Base-by-base conservation (phyloP, 2,888 invertebrate species). In the Thymelicus lineola region DNA sequence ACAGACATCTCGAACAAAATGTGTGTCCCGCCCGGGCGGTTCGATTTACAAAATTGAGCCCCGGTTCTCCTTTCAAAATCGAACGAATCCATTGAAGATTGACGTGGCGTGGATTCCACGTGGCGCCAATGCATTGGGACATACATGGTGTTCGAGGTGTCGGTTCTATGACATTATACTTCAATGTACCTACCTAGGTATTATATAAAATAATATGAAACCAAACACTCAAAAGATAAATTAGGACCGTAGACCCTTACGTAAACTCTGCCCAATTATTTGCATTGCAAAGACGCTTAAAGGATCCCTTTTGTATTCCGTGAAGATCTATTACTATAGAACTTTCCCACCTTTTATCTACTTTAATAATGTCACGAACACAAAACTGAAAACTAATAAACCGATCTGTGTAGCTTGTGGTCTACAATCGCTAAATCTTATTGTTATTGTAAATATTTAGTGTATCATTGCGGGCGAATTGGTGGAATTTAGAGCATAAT, bases 201-300 rank as follows among this genome's bases (percentile, higher is more conserved):
- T 28, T 28, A 28, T 28, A 28, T 28, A 28, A 2, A 28, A 28
- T 28, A 28, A 28, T 5, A 28, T 3, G 3, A 28, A 28, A 28
- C 1, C 17, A 50, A 50, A 50, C 10, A n/a, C 53, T 53, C 53
- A 53, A 20, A 45, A 60, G 45, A 60, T 60, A 60, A 45, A 45
- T 60, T 60, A 20, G 45, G 14, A 20, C 6, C 20, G 12, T 20
- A 45, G 45, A 20, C 42, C 42, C 15, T 45, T 45, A 60, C 14
- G 45, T 45, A 45, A 60, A 60, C 20, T 60, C 60, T 17, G 20
- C 60, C 60, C 60, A 60, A 60, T 60, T 60, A 60, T 60, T 60
- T 60, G 60, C 60, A 53, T 53, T 53, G 53, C 53, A 53, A 53
- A 53, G 53, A 20, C 20, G 4, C 20, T 53, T 20, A 20, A 53